Evolutionary conservation across 2,113 vertebrate species (phyloP), one percentile per base, ranked within the genome.

Genomic region (Camelus bactrianus): DNA sequence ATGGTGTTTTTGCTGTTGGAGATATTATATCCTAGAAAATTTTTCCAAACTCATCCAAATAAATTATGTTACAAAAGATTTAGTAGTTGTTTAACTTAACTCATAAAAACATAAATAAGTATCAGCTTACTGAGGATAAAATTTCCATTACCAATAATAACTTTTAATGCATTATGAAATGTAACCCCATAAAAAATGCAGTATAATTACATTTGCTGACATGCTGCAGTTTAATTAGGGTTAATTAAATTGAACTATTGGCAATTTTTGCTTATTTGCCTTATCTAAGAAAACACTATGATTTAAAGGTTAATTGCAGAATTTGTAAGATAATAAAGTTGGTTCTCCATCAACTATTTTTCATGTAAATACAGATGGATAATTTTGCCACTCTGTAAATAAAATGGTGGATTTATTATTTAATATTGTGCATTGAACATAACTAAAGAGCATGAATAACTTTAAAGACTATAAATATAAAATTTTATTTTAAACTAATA

Each of bases 181-280:
- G 2, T 35, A 93, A 69, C 8, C 38, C 67, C 91, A 96, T 87
- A 91, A 95, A 98, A 97, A 97, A 69, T 70, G 20, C 73, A 54
- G n/a, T 62, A 0, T 92, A 96, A 95, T 98, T 98, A 54, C n/a
- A 93, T 96, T 98, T 98, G 93, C 81, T 96, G 93, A 97, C 28
- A 97, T 96, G 89, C 90, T 88, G 9, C 3, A 97, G 11, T 96
- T 83, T 97, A 98, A 97, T 97, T 97, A 95, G 52, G 91, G 54
- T 93, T 79, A 97, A 7, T 32, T 97, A 93, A 98, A 90, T 96
- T 95, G 52, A 48, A 88, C 89, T 95, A 69, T 82, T 97, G 70
- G 93, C 48, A 97, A 48, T 73, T 98, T 97, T 97, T 96, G 4
- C 9, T 97, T 95, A 97, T 80, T 56, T 95, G 20, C 2, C 8